These are phyloP conservation scores for Porites evermanni DNA, from an alignment of 92 coral and sea anemone genomes.

Conservation along the genomic window DNA sequence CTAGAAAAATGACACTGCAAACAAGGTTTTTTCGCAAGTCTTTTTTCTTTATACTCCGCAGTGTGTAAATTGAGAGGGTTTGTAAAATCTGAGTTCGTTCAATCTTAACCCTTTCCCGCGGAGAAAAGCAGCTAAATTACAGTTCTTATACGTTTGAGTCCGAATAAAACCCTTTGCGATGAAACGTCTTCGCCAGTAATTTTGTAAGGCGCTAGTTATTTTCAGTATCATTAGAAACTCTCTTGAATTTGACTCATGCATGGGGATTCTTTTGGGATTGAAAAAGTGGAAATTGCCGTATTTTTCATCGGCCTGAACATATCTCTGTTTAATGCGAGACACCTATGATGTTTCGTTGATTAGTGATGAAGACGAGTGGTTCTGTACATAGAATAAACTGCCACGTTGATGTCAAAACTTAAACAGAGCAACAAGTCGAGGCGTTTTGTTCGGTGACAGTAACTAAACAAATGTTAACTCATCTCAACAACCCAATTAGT, in stretches of 20 bases:
- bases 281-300: background rate
- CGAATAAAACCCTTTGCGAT: too few species aligned
- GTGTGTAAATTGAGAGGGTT: background rate
- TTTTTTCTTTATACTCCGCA: too few species aligned
- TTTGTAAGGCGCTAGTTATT: too few species aligned
- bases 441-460: conserved; percentile 30
- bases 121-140: too few species aligned
- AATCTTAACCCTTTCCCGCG: too few species aligned
- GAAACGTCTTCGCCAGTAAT: too few species aligned
- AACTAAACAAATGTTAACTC: conserved; percentile 29
- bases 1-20: background rate
- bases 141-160: too few species aligned
- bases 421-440: conserved; percentile 7
- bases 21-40: background rate
- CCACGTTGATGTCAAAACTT: conserved; percentile 25
- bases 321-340: conserved; percentile 1
- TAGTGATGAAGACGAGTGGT: background rate
- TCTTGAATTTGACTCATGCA: too few species aligned
- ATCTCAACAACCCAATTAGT: conserved; percentile 20
- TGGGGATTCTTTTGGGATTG: too few species aligned
- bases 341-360: background rate
- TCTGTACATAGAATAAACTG: conserved; percentile 6
- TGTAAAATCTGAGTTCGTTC: background rate
- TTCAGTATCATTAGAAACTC: too few species aligned
- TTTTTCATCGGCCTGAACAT: background rate